Percentiles rank a stretch among this genome's conserved stretches.
phyloP scores from a whole-genome alignment of 2,113 vertebrate genomes.

The Sylvia atricapilla region DNA sequence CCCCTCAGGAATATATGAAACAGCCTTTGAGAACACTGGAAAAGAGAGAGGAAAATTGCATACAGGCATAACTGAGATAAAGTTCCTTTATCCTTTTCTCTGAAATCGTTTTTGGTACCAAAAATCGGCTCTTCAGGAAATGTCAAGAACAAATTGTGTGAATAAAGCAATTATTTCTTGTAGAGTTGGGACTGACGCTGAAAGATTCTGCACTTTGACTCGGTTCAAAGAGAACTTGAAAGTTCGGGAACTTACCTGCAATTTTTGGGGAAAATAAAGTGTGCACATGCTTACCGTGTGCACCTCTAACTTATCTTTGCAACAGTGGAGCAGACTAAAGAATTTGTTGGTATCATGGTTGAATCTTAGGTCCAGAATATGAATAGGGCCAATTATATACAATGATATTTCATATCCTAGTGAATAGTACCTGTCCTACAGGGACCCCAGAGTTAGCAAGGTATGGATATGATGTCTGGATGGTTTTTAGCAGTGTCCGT shows the following conservation, averaged over 20 bases:
- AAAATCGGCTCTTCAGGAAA: conserved; percentile 24
- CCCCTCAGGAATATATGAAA: neutral
- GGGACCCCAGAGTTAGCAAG: neutral
- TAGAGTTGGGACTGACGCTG: neutral
- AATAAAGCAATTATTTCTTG: neutral
- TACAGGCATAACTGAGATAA: neutral
- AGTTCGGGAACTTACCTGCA: neutral
- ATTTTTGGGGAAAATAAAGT: neutral
- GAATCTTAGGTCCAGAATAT: neutral
- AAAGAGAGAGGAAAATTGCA: neutral
- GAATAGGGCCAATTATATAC: neutral
- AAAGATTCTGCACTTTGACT: neutral
- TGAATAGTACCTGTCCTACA: neutral
- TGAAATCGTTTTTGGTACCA: neutral
- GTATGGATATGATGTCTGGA: neutral
- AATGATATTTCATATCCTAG: neutral
- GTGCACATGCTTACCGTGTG: neutral
- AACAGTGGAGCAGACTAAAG: neutral
- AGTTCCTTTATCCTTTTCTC: neutral
- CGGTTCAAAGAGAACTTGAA: neutral
- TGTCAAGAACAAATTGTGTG: neutral
- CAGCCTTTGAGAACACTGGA: neutral
- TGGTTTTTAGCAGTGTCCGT: neutral
- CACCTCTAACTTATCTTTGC: neutral
- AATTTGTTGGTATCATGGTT: neutral